Base-by-base conservation (phyloP, 2,888 invertebrate species). In the Aproaerema taeniolella region DNA sequence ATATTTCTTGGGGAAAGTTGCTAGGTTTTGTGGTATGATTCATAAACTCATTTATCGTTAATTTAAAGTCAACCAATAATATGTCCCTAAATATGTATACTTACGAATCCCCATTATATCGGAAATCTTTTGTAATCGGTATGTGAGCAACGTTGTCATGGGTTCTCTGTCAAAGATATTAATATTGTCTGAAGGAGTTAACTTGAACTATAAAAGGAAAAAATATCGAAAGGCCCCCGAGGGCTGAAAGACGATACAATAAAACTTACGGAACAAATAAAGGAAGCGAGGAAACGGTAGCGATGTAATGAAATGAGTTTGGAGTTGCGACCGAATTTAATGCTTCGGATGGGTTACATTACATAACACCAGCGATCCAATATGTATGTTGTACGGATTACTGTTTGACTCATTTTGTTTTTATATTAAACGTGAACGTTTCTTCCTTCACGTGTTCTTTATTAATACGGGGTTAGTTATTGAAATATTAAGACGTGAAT, bases 291-390 rank as follows among this genome's bases (percentile, higher is more conserved):
- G 42, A 44, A 41, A 46, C 49, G 48, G 52, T 46, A 47, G 36
- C 45, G 50, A 55, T 42, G 52, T 49, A 59, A 60, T 43, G 54
- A 47, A 56, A 56, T 52, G 51, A 57, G 50, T 50, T 55, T 40
- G 20, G 41, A 49, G 47, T 49, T 54, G 50, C 39, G 38, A 8
- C 14, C 14, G 31, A 36, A 28, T 28, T 28, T 36, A 36, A 36
- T 31, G 25, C 38, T 9, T 4, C 13, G 17, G 15, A 28, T 38
- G 13, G 24, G 16, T 34, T 7, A 30, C 20, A 31, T 38, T 20
- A 30, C 30, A 8, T n/a, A n/a, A n/a, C n/a, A n/a, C n/a, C n/a
- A n/a, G n/a, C n/a, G n/a, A n/a, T n/a, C n/a, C n/a, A n/a, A n/a
- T n/a, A n/a, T n/a, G n/a, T n/a, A 30, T 14, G 13, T 30, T 30